Conservation (phyloP, 2,113 vertebrate species). For the Rhynchomys soricoides region DNA sequence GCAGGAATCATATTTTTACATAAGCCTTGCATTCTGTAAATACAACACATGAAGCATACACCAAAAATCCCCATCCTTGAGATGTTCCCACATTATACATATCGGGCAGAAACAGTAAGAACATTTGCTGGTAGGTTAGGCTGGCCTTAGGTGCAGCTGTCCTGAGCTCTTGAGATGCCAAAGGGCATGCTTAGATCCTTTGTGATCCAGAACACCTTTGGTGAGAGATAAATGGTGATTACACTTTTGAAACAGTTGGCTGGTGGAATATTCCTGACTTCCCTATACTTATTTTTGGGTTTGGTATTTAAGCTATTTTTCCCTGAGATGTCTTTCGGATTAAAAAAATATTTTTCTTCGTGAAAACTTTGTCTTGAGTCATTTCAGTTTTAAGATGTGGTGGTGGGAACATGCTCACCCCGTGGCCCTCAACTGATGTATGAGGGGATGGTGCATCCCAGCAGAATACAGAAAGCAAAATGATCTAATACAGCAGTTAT, state of each 20-base stretch:
- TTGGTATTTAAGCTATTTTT: conserved; percentile 54
- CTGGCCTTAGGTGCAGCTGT: background rate
- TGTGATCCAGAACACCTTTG: background rate
- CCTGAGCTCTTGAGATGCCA: background rate
- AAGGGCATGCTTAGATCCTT: background rate
- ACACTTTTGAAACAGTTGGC: background rate
- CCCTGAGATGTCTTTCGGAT: conserved; percentile 42
- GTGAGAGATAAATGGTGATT: background rate
- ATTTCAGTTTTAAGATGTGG: background rate
- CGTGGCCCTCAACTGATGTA: background rate
- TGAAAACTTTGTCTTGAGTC: background rate
- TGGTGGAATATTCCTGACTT: conserved; percentile 40
- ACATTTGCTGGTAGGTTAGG: background rate
- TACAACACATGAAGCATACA: background rate
- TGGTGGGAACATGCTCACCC: background rate
- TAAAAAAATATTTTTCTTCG: background rate
- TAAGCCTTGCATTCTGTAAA: background rate
- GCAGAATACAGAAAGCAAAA: background rate
- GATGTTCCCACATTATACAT: background rate
- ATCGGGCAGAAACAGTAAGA: background rate
- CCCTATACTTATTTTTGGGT: conserved; percentile 43
- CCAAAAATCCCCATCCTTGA: background rate
- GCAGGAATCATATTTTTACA: conserved; percentile 17
- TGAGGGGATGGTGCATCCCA: background rate
- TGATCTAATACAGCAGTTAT: background rate